A percentile compares a stretch with the other conserved stretches of the same genome.
phyloP scores from a whole-genome alignment of 2,797 vertebrate species.

The Distichodus sexfasciatus region DNA sequence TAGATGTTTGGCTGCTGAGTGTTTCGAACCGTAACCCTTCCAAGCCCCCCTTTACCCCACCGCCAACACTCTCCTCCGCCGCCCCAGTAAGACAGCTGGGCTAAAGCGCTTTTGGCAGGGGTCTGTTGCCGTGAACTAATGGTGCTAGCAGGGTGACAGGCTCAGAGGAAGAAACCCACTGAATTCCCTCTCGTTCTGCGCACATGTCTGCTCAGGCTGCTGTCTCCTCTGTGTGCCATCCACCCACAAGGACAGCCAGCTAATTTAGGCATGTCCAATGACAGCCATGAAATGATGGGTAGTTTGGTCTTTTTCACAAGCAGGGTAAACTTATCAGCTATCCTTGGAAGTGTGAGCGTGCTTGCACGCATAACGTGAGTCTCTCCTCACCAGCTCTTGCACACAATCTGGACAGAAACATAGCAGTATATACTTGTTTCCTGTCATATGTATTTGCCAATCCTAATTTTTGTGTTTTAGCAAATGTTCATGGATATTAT shows the following conservation, averaged over 20 bases:
- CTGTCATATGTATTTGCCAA: background rate
- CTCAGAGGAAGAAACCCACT: slow-evolving; percentile 28
- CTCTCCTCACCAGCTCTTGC: background rate
- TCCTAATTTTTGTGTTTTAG: background rate
- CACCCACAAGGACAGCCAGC: slow-evolving; percentile 43
- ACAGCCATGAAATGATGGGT: slow-evolving; percentile 46
- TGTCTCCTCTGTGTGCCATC: slow-evolving; percentile 45
- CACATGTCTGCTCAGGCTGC: slow-evolving; percentile 42
- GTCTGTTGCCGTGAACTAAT: slow-evolving; percentile 45
- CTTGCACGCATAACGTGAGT: slow-evolving; percentile 14
- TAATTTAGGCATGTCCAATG: slow-evolving; percentile 50
- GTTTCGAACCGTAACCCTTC: slow-evolving; percentile 17
- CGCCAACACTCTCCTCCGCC: no score
- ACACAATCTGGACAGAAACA: slow-evolving; percentile 10
- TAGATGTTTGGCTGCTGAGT: slow-evolving; percentile 31
- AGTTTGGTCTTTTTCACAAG: slow-evolving; percentile 40
- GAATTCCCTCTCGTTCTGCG: slow-evolving; percentile 40
- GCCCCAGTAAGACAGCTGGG: slow-evolving; percentile 46
- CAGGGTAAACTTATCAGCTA: slow-evolving; percentile 26
- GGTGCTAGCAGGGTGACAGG: slow-evolving; percentile 45
- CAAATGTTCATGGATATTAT: background rate
- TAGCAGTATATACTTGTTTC: background rate
- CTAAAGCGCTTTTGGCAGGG: slow-evolving; percentile 38
- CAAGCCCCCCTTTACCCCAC: no score
- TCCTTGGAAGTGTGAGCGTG: slow-evolving; percentile 12